Base-by-base conservation (phyloP, 2,113 vertebrate species). In the Anarrhichthys ocellatus region DNA sequence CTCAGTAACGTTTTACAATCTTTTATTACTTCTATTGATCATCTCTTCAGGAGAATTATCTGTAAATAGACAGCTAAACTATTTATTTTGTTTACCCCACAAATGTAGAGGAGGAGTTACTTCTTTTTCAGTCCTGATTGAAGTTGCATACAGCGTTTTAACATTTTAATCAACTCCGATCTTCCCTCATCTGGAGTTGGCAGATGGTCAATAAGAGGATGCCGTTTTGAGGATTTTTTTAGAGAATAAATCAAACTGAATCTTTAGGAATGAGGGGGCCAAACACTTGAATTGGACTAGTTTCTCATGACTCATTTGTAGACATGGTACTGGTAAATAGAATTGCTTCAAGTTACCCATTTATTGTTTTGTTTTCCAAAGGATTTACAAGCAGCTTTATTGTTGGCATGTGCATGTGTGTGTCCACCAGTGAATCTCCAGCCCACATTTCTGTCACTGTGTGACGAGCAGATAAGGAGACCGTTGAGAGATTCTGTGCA, bases 391-490 rank as follows among this genome's bases (percentile, higher is more conserved):
- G 14, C 24, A 29, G 29, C 38, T 42, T 75, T 56, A 29, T 54
- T 56, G 48, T 68, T 66, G 71, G 22, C 40, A 22, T 50, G 67
- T 74, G 68, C 77, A 6, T 69, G 32, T 58, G 34, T n/a, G 34
- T 34, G 20, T 40, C 27, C 24, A 14, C n/a, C 9, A 36, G 38
- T 67, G 18, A 84, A 85, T 88, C 62, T 84, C 5, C 11, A 78
- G 81, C 40, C 75, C 46, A 15, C 76, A 46, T 76, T 83, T 87
- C 42, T 87, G 77, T 74, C 58, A 79, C 66, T 20, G 36, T 84
- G 88, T 78, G 88, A 63, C 42, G 70, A 77, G 69, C 80, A 94
- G 92, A 92, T 90, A 91, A 94, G 88, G 63, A 36, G 59, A 27
- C 52, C 38, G 81, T 73, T 92, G 80, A 91, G 76, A 73, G 87